Evolutionary conservation across 2,888 invertebrate genomes (phyloP).

Genomic region (Danaus chrysippus): DNA sequence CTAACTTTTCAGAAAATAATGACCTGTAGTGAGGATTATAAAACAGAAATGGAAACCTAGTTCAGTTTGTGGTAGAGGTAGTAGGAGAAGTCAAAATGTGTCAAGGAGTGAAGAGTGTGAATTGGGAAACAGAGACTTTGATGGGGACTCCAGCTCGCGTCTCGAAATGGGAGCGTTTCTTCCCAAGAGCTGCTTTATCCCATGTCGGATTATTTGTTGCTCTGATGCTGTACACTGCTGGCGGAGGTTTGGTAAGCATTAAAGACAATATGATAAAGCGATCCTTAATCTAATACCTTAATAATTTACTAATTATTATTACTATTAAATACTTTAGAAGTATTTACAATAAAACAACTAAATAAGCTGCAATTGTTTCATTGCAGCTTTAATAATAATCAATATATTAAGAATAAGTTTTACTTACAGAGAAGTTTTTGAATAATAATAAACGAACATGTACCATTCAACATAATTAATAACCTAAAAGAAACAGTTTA

Average conservation of each 20-base stretch:
- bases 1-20: not conserved
- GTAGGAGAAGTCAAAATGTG: slow-evolving; percentile 46
- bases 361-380: too few species aligned
- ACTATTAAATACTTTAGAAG: not conserved
- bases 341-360: too few species aligned
- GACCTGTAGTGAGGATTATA: not conserved
- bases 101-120: slow-evolving; percentile 63
- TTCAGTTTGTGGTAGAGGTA: not conserved
- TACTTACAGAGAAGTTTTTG: slow-evolving; percentile 14
- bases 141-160: slow-evolving; percentile 63
- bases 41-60: not conserved
- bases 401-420: slow-evolving; percentile 13
- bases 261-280: too few species aligned
- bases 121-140: slow-evolving; percentile 73
- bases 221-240: slow-evolving; percentile 87
- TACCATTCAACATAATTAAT: slow-evolving; percentile 27
- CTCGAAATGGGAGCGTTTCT: slow-evolving; percentile 74
- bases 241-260: slow-evolving; percentile 87
- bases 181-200: slow-evolving; percentile 83
- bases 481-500: slow-evolving; percentile 26
- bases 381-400: too few species aligned
- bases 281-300: too few species aligned
- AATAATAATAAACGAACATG: slow-evolving; percentile 2
- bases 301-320: not conserved
- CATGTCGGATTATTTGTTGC: slow-evolving; percentile 87